These are phyloP conservation scores for Thalassaphorura encarpata DNA, from an alignment of 1,140 invertebrate species.

Conservation along the genomic window DNA sequence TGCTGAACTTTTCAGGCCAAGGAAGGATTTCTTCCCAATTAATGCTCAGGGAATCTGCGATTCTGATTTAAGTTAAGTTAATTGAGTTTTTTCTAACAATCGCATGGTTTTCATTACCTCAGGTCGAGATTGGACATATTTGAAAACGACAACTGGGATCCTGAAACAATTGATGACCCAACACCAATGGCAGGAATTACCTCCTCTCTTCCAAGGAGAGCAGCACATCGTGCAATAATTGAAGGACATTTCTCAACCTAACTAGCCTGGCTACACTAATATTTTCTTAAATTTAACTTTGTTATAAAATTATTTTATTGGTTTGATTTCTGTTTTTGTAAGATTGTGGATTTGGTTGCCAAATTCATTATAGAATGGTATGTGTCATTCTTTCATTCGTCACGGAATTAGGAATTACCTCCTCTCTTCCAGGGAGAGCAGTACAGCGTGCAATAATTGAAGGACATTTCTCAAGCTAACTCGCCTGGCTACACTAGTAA, in stretches of 20 bases:
- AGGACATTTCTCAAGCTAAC: neutral
- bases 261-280: neutral
- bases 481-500: neutral
- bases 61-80: constrained; percentile 23
- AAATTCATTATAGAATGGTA: too few relatives aligned
- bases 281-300: neutral
- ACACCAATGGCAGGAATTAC: neutral
- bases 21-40: constrained; percentile 31
- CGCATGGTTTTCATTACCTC: constrained; percentile 14
- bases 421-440: neutral
- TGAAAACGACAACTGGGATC: neutral
- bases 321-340: too few relatives aligned
- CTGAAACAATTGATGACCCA: neutral
- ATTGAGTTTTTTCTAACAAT: constrained; percentile 30
- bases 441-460: neutral
- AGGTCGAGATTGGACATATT: constrained; percentile 3
- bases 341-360: too few relatives aligned
- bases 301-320: too few relatives aligned
- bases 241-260: neutral
- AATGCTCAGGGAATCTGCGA: constrained; percentile 32
- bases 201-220: neutral
- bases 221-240: neutral
- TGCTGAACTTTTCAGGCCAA: constrained; percentile 33
- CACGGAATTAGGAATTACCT: too few relatives aligned
- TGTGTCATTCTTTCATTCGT: too few relatives aligned